Base-by-base conservation (phyloP, 2,113 vertebrate genomes). In the Apteryx mantelli region DNA sequence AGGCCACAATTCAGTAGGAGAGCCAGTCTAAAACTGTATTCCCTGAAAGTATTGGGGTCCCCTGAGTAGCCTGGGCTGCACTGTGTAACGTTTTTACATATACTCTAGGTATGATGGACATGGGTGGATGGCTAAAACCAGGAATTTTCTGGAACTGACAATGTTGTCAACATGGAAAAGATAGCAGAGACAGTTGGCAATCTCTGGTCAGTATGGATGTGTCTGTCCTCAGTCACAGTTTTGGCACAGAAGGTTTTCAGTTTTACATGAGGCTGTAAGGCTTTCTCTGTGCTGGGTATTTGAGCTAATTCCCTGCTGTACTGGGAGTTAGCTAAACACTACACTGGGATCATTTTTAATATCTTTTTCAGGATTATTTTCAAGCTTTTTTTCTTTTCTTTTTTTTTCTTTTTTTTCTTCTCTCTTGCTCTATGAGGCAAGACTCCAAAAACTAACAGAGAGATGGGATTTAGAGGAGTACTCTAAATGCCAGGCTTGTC, bases 141-240 rank as follows among this genome's bases (percentile, higher is more conserved):
- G 77, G 77, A 48, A 8, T 52, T 0, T 2, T 32, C 22, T 73
- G 58, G 40, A 58, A 4, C 18, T 48, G 40, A n/a, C 22, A 18
- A 11, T 1, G 1, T 28, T 28, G 50, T 28, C 68, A 18, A 5
- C 1, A 0, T 22, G 48, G 48, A 56, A 40, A 34, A 48, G 58
- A 28, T 48, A 21, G 28, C n/a, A n/a, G n/a, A 40, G 84, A 8
- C 18, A 42, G 7, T 21, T 38, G 36, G 32, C 1, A 5, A 7
- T 36, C 64, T 52, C 64, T 36, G 30, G 30, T 26, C 55, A 36
- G 6, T 4, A 71, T 21, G 26, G 46, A 48, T 32, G 1, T 48
- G 26, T 69, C 17, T n/a, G 26, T 80, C 14, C 40, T 6, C 52
- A n/a, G 24, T 64, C 42, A 38, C 0, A 0, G 25, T 65, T 80